Evolutionary conservation across 2,888 invertebrate genomes (phyloP).

Genomic region (Baccha elongata): DNA sequence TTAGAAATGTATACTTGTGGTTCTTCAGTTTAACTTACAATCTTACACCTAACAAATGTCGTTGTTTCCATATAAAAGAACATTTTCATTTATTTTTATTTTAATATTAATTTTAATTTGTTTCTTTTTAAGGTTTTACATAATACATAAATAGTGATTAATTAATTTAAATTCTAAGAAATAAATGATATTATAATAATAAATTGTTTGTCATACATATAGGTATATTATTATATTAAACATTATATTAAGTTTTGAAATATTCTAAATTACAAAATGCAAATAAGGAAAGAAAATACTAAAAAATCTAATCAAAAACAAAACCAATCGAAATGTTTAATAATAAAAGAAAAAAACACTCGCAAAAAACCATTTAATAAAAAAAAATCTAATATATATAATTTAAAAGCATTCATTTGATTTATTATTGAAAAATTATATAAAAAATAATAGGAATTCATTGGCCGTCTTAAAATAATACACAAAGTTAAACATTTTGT

Average conservation of each 20-base stretch:
- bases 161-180: constrained; percentile 46
- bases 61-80: not conserved
- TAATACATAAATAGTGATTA: constrained; percentile 43
- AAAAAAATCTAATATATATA: constrained; percentile 15
- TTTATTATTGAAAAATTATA: constrained; percentile 44
- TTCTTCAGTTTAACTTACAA: too few relatives aligned
- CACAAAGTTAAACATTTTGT: constrained; percentile 49
- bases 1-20: too few relatives aligned
- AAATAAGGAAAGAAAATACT: constrained; percentile 43
- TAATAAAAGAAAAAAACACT: constrained; percentile 11
- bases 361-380: constrained; percentile 43
- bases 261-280: constrained; percentile 66
- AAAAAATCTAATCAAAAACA: constrained; percentile 22
- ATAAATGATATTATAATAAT: constrained; percentile 17
- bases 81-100: not conserved
- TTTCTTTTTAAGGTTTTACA: constrained; percentile 29
- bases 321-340: not conserved
- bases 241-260: constrained; percentile 49
- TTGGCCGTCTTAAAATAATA: constrained; percentile 77
- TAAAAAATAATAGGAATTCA: constrained; percentile 80
- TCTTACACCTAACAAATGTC: too few relatives aligned
- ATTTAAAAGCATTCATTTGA: constrained; percentile 15
- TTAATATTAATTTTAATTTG: constrained; percentile 35
- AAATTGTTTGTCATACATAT: constrained; percentile 28
- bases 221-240: constrained; percentile 20